phyloP scores from a whole-genome alignment of 2,797 vertebrate genomes.

The Myripristis jacobus region DNA sequence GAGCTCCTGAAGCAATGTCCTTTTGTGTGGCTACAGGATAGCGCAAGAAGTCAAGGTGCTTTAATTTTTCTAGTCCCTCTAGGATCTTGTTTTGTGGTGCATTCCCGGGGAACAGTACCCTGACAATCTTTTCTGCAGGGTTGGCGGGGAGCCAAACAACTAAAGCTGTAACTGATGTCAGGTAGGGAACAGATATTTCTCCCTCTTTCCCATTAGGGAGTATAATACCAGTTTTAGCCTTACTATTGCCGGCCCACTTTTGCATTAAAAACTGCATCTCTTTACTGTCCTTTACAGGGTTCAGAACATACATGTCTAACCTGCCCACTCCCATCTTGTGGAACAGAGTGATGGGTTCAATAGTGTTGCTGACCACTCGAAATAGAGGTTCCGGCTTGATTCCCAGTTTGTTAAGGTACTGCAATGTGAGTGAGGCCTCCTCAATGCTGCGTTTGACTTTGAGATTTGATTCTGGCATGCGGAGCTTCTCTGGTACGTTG shows the following conservation, averaged over 20 bases:
- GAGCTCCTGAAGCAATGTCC: conserved; percentile 89
- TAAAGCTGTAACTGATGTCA: conserved; percentile 96
- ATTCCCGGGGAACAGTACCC: conserved; percentile 97
- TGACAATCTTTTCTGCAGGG: conserved; percentile 94
- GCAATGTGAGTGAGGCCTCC: conserved; percentile 94
- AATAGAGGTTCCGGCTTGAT: conserved; percentile 94
- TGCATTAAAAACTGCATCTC: conserved; percentile 99
- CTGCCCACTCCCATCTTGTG: conserved; percentile 99
- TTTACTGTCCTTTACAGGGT: conserved; percentile 98
- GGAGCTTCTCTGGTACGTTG: conserved; percentile 96
- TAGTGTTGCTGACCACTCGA: conserved; percentile 92
- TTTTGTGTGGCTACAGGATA: conserved; percentile 96
- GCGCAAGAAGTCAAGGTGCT: conserved; percentile 95
- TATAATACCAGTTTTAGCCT: conserved; percentile 97
- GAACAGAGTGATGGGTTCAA: conserved; percentile 97
- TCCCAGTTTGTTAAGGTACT: conserved; percentile 92
- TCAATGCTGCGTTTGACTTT: conserved; percentile 97
- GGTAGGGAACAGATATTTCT: conserved; percentile 98
- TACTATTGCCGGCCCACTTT: conserved; percentile 98
- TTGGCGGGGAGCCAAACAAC: conserved; percentile 97
- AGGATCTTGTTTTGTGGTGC: conserved; percentile 98
- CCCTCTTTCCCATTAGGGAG: conserved; percentile 95
- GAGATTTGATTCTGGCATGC: conserved; percentile 93
- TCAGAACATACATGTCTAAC: conserved; percentile 97
- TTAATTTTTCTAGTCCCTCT: conserved; percentile 96